Evolutionary conservation across 1,140 invertebrate genomes (phyloP).

Genomic region (Aleiodes sp.): DNA sequence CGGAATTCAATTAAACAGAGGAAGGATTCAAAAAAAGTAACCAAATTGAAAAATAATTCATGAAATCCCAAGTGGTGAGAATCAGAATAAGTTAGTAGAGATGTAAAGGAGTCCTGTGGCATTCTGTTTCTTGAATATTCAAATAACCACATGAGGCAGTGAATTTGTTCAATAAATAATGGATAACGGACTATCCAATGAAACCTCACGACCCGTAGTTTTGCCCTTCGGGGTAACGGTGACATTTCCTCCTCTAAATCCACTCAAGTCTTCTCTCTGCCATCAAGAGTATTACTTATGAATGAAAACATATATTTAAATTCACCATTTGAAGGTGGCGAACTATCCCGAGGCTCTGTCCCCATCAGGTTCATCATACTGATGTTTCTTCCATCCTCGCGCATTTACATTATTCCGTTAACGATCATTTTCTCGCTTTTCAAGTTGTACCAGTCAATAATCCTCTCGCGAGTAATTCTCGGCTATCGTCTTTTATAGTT

Average conservation of each 20-base stretch:
- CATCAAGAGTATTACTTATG: conserved; percentile 25
- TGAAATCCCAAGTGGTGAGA: not conserved
- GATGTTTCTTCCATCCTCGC: not conserved
- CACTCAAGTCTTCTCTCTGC: not conserved
- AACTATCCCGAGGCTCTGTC: not conserved
- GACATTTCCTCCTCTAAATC: not conserved
- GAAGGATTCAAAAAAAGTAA: not conserved
- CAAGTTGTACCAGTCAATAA: conserved; percentile 27
- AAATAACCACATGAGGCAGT: not conserved
- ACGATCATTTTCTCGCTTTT: conserved; percentile 19
- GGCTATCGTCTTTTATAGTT: too few relatives aligned
- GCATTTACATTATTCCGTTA: conserved; percentile 9
- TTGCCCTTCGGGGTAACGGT: not conserved
- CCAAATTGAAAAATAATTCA: not conserved
- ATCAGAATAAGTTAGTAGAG: too few relatives aligned
- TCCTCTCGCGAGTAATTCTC: not conserved
- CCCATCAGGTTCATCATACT: not conserved
- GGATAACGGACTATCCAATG: conserved; percentile 12
- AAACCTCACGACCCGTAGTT: conserved; percentile 1
- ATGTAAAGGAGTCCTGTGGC: not conserved
- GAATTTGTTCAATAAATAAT: conserved; percentile 27
- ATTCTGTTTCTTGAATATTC: conserved; percentile 3
- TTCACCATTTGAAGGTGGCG: conserved; percentile 16
- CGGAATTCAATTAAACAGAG: not conserved
- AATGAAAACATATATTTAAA: conserved; percentile 17